Evolutionary conservation across 2,797 vertebrate species (phyloP).

Genomic region (Acipenser transmontanus): DNA sequence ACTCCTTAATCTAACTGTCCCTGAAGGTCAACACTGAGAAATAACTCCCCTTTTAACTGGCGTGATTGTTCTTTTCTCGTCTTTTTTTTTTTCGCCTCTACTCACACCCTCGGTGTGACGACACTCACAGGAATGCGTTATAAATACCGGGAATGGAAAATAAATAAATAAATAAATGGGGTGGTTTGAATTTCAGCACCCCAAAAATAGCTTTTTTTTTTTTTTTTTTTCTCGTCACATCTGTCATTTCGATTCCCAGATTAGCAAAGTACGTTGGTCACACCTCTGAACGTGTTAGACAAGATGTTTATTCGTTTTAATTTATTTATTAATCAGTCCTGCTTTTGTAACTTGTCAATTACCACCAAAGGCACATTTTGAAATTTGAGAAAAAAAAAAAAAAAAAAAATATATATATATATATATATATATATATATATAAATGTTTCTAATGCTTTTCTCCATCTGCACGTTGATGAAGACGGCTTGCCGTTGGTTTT

Average conservation of each 20-base stretch:
- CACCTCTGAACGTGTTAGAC: slow-evolving; percentile 2
- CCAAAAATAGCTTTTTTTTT: slow-evolving; percentile 6
- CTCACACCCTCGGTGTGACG: background rate
- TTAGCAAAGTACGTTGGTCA: slow-evolving; percentile 4
- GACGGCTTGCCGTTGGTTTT: too few relatives aligned
- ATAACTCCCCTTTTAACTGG: background rate
- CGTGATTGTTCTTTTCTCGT: slow-evolving; percentile 31
- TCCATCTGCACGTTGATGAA: too few relatives aligned
- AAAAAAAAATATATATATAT: too few relatives aligned
- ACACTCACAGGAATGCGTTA: slow-evolving; percentile 1
- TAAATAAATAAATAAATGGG: background rate
- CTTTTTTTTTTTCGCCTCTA: slow-evolving; percentile 14
- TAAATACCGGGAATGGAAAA: slow-evolving; percentile 8
- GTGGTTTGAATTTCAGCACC: background rate
- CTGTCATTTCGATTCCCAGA: background rate
- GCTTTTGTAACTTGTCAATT: too few relatives aligned
- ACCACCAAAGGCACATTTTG: too few relatives aligned
- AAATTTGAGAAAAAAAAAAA: too few relatives aligned
- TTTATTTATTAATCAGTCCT: background rate
- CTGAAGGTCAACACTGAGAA: too few relatives aligned
- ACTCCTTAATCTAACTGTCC: too few relatives aligned
- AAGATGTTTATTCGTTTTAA: background rate
- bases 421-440: too few relatives aligned
- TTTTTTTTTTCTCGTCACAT: background rate
- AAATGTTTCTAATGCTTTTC: too few relatives aligned